Conservation (phyloP, 2,888 invertebrate genomes). For the Melangyna quadrimaculata region DNA sequence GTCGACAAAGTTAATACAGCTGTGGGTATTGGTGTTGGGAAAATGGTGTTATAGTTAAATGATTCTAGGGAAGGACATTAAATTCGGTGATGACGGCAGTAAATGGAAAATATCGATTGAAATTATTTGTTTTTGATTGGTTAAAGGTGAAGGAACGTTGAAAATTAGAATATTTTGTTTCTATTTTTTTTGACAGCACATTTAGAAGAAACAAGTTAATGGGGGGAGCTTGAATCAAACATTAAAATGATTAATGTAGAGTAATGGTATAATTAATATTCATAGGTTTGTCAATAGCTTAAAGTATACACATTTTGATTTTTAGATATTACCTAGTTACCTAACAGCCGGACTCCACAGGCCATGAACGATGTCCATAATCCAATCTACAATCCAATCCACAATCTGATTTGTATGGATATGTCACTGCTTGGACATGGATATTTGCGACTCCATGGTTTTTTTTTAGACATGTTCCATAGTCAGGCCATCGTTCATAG, state of each 20-base stretch:
- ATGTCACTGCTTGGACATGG: too few species aligned
- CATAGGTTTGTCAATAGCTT: neutral
- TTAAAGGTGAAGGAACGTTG: conserved; percentile 8
- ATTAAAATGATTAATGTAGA: neutral
- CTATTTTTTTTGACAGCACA: neutral
- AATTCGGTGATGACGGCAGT: conserved; percentile 14
- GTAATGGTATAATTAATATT: neutral
- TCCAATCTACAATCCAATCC: too few species aligned
- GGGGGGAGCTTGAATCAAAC: neutral
- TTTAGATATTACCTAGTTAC: too few species aligned
- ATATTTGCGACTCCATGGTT: too few species aligned
- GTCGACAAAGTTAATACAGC: conserved; percentile 7
- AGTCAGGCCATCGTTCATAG: too few species aligned
- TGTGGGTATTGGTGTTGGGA: conserved; percentile 1
- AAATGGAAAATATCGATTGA: conserved; percentile 53
- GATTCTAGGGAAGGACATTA: conserved; percentile 34
- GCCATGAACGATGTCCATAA: too few species aligned
- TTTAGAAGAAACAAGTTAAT: neutral
- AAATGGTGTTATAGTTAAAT: conserved; percentile 10
- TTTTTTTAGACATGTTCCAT: too few species aligned
- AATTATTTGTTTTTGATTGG: conserved; percentile 33
- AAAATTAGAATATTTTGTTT: conserved; percentile 38
- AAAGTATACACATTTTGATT: too few species aligned
- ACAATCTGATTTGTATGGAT: too few species aligned
- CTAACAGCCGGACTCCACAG: too few species aligned